phyloP scores from a whole-genome alignment of 2,113 vertebrate species.

The Upupa epops region DNA sequence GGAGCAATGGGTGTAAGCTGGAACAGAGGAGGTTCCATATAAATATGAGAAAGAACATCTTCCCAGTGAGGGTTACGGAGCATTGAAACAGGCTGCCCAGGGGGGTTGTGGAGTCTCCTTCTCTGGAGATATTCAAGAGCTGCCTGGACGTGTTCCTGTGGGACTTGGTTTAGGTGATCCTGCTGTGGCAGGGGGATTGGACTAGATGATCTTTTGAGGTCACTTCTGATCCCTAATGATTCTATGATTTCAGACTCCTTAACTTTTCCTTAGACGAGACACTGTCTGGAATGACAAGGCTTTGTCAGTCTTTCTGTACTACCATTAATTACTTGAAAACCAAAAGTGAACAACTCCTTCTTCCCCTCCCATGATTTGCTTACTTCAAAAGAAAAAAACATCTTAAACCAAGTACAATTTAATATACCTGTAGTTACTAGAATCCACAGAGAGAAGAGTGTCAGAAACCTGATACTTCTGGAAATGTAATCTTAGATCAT shows the following conservation, averaged over 20 bases:
- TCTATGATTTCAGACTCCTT: background rate
- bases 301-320: background rate
- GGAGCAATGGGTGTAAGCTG: no score
- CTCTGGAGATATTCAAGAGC: no score
- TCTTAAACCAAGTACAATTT: background rate
- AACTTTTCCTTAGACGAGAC: background rate
- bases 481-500: constrained; percentile 60
- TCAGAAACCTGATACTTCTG: constrained; percentile 64
- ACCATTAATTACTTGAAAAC: background rate
- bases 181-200: no score
- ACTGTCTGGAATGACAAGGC: background rate
- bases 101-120: no score
- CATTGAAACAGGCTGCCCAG: no score
- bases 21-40: no score
- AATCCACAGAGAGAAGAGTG: constrained; percentile 29
- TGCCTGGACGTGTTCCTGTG: no score
- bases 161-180: no score
- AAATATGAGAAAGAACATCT: no score
- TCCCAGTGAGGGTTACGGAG: no score
- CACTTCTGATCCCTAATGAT: no score
- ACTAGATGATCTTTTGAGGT: no score
- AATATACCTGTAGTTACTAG: constrained; percentile 56
- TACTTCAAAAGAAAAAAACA: background rate
- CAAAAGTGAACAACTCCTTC: background rate
- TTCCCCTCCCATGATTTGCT: background rate